These are phyloP conservation scores for Oreortyx pictus DNA, from an alignment of 2,797 vertebrate genomes.

Conservation along the genomic window DNA sequence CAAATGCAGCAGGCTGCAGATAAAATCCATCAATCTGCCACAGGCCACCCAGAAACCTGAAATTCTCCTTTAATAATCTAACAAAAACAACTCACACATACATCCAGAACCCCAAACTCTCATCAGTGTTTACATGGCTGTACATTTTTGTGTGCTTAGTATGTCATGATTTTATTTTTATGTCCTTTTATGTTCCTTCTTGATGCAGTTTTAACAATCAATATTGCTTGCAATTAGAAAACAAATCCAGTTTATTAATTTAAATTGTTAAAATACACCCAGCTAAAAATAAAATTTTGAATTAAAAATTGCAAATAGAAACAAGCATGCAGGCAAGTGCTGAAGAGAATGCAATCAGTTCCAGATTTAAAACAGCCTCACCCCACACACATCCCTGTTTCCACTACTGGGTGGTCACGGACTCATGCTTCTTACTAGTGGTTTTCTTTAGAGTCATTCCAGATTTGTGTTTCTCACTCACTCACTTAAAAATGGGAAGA, in stretches of 20 bases:
- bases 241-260: background rate
- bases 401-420: conserved; percentile 59
- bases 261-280: background rate
- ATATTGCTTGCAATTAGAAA: background rate
- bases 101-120: background rate
- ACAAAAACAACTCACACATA: conserved; percentile 27
- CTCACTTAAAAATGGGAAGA: conserved; percentile 56
- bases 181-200: background rate
- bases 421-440: conserved; percentile 17
- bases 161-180: background rate
- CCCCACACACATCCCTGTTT: background rate
- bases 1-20: conserved; percentile 26
- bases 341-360: conserved; percentile 43
- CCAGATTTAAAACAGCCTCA: conserved; percentile 50
- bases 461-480: conserved; percentile 53
- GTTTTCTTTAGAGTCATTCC: conserved; percentile 53
- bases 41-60: conserved; percentile 53
- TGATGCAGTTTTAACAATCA: background rate
- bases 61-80: background rate
- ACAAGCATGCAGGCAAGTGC: conserved; percentile 3
- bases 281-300: conserved; percentile 44
- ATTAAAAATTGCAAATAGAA: conserved; percentile 28
- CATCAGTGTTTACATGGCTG: background rate
- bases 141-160: background rate
- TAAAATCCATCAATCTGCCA: conserved; percentile 6